These are phyloP conservation scores for Melipona beecheii DNA, from an alignment of 2,888 invertebrate genomes.

Conservation along the genomic window DNA sequence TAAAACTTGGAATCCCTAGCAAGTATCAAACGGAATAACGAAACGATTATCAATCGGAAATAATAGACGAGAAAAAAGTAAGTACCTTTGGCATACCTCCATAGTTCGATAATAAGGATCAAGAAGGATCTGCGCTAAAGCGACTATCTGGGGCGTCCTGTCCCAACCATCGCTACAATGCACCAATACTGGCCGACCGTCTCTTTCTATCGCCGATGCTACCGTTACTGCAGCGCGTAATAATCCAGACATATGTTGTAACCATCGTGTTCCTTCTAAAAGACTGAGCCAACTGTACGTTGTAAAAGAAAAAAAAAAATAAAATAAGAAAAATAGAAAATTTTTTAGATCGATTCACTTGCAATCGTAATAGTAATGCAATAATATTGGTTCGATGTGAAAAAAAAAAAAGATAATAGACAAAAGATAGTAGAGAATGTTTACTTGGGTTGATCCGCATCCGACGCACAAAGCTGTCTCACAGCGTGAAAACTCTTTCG, in stretches of 20 bases:
- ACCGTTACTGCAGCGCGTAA: slow-evolving; percentile 92
- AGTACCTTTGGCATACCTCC: slow-evolving; percentile 86
- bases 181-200: slow-evolving; percentile 95
- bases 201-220: slow-evolving; percentile 91
- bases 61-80: slow-evolving; percentile 14
- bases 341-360: neutral
- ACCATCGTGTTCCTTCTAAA: slow-evolving; percentile 96
- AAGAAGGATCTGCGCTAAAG: slow-evolving; percentile 95
- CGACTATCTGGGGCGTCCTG: slow-evolving; percentile 98
- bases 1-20: slow-evolving; percentile 95
- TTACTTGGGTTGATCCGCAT: slow-evolving; percentile 92
- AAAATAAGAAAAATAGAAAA: slow-evolving; percentile 68
- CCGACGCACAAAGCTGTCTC: slow-evolving; percentile 91
- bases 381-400: neutral
- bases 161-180: slow-evolving; percentile 99
- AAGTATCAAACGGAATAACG: slow-evolving; percentile 8
- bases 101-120: slow-evolving; percentile 98
- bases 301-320: slow-evolving; percentile 59
- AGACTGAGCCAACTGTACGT: slow-evolving; percentile 93
- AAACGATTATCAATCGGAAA: slow-evolving; percentile 11
- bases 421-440: slow-evolving; percentile 66
- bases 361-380: neutral
- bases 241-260: slow-evolving; percentile 94
- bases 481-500: slow-evolving; percentile 96
- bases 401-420: neutral